Evolutionary conservation across 2,797 vertebrate genomes (phyloP), one percentile per base, ranked within the genome.

Genomic region (Micromesistius poutassou): DNA sequence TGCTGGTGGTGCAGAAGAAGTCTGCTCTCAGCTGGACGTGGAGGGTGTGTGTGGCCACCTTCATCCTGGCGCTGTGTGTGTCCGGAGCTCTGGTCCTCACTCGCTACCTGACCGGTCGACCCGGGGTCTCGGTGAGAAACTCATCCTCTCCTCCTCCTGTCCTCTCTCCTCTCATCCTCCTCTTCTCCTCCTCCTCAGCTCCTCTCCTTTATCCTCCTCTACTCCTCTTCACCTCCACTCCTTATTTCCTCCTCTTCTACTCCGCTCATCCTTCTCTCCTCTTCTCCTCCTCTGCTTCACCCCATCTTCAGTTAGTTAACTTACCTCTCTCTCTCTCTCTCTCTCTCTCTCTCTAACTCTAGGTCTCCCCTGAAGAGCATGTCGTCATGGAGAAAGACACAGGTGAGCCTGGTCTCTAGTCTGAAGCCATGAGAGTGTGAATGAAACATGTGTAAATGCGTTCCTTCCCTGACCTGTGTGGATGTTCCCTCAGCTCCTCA

Each of bases 1-100:
- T 90, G 55, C 90, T 91, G 0, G 68, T 92, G 79, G 83, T 88
- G 10, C 81, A 90, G 0, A 81, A 84, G 82, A 91, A 88, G 76
- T 80, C 89, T 0, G 86, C 88, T 1, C 35, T 74, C 0, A 78
- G 70, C 0, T 81, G 80, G 87, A 78, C 86, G 1, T 90, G 90
- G 90, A 94, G 79, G 82, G 25, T 82, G 40, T 30, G 77, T 0
- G 74, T 33, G 9, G 82, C 19, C 10, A 12, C 93, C 25, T 0
- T 87, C 1, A 0, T 87, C 0, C 0, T 85, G 38, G 72, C 33
- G 5, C 79, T 94, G 10, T 91, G 89, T 22, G 19, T 84, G 0
- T 88, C 71, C 4, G 88, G 86, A 13, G 31, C 87, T 74, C 10
- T 87, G 71, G 71, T 93, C 36, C 87, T 86, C 50, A 50, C 80